Evolutionary conservation across 2,113 vertebrate genomes (phyloP).

Genomic region (Illadopsis cleaveri): DNA sequence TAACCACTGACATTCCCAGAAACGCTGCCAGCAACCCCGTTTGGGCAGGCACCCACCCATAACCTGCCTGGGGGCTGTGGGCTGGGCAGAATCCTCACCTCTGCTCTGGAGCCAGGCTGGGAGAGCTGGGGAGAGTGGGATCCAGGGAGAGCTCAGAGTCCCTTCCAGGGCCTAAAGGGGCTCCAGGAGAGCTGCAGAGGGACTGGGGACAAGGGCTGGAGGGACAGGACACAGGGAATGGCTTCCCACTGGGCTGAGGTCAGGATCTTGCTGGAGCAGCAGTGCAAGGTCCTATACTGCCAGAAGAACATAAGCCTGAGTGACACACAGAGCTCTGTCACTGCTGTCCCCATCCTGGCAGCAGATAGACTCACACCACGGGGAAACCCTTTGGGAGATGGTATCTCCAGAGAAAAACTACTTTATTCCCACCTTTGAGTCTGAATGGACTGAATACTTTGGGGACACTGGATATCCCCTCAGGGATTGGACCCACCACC

Average conservation of each 20-base stretch:
- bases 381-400: neutral
- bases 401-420: accelerated
- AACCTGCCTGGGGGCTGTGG: neutral
- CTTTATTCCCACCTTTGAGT: neutral
- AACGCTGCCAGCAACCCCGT: neutral
- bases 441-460: neutral
- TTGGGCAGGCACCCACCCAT: neutral
- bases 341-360: neutral
- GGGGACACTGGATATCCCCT: neutral
- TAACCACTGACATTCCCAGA: neutral
- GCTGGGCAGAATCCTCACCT: neutral
- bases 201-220: neutral
- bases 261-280: neutral
- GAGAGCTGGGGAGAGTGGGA: neutral
- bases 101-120: neutral
- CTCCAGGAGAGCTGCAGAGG: neutral
- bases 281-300: neutral
- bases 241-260: neutral
- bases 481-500: neutral
- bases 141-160: neutral
- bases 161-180: accelerated
- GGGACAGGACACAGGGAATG: neutral
- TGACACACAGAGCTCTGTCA: neutral
- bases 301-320: neutral
- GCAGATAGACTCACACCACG: neutral